Percentiles rank a stretch among this genome's conserved stretches.
phyloP scores from a whole-genome alignment of 1,140 invertebrate species.

The Diachasma alloeum region DNA sequence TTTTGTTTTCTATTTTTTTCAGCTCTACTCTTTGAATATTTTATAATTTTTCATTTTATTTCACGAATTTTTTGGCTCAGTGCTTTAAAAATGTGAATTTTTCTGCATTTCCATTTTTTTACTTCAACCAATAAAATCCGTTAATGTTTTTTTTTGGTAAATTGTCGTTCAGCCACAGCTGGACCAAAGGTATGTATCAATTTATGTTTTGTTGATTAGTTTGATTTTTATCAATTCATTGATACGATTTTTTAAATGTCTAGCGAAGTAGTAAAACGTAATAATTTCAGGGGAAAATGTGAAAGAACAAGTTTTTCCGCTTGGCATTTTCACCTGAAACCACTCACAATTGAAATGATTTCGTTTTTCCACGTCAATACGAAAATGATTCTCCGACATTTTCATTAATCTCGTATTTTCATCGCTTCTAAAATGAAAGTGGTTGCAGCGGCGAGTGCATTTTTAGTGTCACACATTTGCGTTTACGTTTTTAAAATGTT shows the following conservation, averaged over 20 bases:
- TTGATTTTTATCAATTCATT: neutral
- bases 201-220: neutral
- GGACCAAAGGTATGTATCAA: neutral
- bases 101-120: neutral
- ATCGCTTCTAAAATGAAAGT: conserved; percentile 39
- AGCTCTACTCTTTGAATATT: conserved; percentile 4
- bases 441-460: conserved; percentile 34
- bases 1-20: neutral
- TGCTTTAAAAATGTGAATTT: neutral
- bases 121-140: neutral
- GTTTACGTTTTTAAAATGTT: neutral
- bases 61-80: neutral
- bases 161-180: neutral
- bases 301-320: too few relatives aligned
- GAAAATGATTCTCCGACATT: conserved; percentile 10
- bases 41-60: neutral
- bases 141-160: neutral
- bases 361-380: neutral
- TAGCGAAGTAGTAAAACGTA: too few relatives aligned
- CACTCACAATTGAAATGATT: neutral
- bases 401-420: conserved; percentile 10
- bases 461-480: conserved; percentile 35
- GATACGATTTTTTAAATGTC: neutral
- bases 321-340: neutral
- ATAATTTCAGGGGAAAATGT: too few relatives aligned